A percentile compares a stretch with the other conserved stretches of the same genome.
Evolutionary conservation across 2,113 vertebrate species (phyloP).

Genomic region (Lipotes vexillifer): DNA sequence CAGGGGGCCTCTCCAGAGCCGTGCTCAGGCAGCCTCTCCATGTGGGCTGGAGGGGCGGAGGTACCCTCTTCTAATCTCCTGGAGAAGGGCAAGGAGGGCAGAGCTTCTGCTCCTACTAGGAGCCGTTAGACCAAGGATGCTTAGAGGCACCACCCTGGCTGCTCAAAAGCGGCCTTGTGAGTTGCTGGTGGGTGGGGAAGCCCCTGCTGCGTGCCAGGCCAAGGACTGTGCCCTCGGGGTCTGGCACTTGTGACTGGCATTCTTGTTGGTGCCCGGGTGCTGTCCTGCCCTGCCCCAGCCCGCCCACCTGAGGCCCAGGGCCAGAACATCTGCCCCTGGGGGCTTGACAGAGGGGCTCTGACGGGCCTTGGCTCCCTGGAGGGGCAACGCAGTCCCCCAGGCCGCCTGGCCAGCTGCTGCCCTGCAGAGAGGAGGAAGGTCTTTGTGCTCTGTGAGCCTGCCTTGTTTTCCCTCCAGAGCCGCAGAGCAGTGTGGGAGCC

Average conservation of each 20-base stretch:
- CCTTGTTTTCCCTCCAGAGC: slow-evolving; percentile 22
- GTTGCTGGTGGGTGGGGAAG: background rate
- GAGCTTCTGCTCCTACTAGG: background rate
- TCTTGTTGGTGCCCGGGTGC: background rate
- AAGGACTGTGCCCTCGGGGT: background rate
- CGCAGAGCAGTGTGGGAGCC: background rate
- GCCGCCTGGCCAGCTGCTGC: background rate
- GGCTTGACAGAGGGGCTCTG: background rate
- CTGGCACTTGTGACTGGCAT: background rate
- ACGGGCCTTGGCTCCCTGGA: background rate
- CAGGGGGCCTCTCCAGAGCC: background rate
- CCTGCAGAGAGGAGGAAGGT: background rate
- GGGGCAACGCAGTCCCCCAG: background rate
- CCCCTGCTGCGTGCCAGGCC: background rate
- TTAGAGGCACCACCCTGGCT: background rate
- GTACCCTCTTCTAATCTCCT: background rate
- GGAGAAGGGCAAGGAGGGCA: background rate
- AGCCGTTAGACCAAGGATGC: background rate
- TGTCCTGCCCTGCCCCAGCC: background rate
- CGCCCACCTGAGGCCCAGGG: background rate
- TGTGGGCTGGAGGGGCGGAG: background rate
- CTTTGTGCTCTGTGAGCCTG: background rate
- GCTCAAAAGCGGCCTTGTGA: background rate
- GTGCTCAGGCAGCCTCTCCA: background rate
- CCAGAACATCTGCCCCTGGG: background rate